Evolutionary conservation across 2,113 vertebrate species (phyloP).

Genomic region (Calyptommatus sinebrachiatus): DNA sequence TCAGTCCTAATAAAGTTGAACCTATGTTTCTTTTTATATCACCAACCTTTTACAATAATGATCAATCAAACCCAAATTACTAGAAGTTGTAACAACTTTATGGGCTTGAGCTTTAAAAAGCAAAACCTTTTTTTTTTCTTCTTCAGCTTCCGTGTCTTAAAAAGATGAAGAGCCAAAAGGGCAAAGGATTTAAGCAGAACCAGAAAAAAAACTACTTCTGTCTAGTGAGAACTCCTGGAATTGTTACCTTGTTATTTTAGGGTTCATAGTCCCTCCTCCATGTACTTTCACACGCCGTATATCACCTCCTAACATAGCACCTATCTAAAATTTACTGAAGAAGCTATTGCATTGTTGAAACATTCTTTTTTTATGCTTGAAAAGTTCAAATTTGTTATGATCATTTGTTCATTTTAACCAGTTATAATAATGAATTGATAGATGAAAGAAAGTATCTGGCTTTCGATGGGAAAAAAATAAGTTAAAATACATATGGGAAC

Average conservation of each 20-base stretch:
- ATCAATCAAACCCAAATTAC: conserved; percentile 6
- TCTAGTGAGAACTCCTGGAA: conserved; percentile 58
- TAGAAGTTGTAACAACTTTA: conserved; percentile 41
- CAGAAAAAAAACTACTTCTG: conserved; percentile 44
- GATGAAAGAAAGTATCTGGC: fast-evolving
- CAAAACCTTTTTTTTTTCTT: conserved; percentile 1
- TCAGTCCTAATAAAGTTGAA: conserved; percentile 40
- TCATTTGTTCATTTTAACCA: not conserved
- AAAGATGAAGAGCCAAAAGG: conserved; percentile 45
- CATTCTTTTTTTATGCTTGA: not conserved
- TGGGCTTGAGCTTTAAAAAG: not conserved
- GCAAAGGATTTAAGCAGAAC: conserved; percentile 55
- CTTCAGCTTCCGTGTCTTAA: conserved; percentile 47
- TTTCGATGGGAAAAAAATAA: not conserved
- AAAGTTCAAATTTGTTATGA: conserved; percentile 7
- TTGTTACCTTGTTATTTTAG: conserved; percentile 2
- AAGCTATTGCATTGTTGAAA: not conserved
- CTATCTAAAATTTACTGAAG: fast-evolving
- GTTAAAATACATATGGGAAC: not conserved
- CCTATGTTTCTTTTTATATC: not conserved
- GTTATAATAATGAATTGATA: fast-evolving
- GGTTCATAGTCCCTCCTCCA: not conserved
- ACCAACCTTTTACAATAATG: not conserved
- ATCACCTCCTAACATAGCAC: not conserved
- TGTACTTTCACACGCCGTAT: too few relatives aligned